Evolutionary conservation across 2,113 vertebrate species (phyloP).

Genomic region (Paradoxurus hermaphroditus): DNA sequence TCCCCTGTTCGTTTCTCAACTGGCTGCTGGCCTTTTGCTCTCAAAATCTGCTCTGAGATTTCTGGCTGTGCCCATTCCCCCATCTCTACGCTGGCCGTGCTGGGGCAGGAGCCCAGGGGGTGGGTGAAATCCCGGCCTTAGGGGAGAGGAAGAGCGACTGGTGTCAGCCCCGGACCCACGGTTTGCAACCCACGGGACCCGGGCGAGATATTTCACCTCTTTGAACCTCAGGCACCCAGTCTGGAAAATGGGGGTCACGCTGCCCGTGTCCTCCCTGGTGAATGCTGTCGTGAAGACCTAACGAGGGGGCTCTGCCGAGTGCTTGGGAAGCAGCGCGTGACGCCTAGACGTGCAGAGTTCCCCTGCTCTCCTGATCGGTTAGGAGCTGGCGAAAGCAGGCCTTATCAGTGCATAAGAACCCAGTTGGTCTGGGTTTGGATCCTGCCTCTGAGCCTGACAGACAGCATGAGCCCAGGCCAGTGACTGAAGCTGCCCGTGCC

Average conservation of each 20-base stretch:
- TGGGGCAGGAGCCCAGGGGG: not conserved
- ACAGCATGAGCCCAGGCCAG: not conserved
- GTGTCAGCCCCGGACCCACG: not conserved
- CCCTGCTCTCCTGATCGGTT: not conserved
- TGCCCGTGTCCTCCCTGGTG: not conserved
- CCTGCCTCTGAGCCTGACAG: not conserved
- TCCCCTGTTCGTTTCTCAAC: too few relatives aligned
- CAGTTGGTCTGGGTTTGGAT: not conserved
- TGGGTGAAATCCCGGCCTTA: not conserved
- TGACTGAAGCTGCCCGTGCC: not conserved
- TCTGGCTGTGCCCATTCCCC: not conserved
- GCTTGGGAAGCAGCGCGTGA: not conserved
- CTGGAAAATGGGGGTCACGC: not conserved
- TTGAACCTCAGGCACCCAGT: not conserved
- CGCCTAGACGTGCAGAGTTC: not conserved
- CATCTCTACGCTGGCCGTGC: accelerated
- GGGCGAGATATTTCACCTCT: not conserved
- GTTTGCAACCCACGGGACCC: not conserved
- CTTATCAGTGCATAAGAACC: not conserved
- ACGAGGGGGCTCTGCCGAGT: not conserved
- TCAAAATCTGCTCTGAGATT: not conserved
- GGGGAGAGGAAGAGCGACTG: not conserved
- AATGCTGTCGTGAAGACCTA: too few relatives aligned
- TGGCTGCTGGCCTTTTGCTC: not conserved
- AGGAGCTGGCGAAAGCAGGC: not conserved